Conservation (phyloP, 53 echinoderm and acorn worm genomes). For the Actinopyga echinites region DNA sequence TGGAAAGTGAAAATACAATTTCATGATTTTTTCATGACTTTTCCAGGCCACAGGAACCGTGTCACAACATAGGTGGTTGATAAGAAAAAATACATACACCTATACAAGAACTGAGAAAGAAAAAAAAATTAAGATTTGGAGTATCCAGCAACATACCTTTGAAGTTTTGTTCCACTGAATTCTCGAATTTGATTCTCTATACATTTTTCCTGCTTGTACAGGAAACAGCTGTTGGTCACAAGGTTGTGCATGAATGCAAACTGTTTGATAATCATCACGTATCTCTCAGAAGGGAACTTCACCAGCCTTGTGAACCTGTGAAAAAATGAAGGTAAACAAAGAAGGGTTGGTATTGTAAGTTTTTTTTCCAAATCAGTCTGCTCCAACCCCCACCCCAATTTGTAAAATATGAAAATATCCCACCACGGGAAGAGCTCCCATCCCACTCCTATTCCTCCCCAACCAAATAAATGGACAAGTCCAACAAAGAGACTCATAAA, state of each 20-base stretch:
- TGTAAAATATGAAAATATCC: too few species aligned
- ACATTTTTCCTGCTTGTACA: constrained; percentile 51
- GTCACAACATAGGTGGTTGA: too few species aligned
- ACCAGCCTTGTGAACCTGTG: constrained; percentile 70
- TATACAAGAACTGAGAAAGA: neutral
- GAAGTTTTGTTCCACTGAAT: constrained; percentile 49
- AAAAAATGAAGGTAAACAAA: neutral
- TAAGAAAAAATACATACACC: neutral
- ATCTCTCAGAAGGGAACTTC: constrained; percentile 56
- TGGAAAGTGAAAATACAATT: too few species aligned
- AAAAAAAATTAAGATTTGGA: neutral
- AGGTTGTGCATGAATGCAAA: constrained; percentile 82
- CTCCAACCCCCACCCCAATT: too few species aligned
- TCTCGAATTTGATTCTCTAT: constrained; percentile 73
- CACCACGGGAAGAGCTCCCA: too few species aligned
- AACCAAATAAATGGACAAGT: too few species aligned
- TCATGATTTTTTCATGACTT: too few species aligned
- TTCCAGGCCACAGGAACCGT: too few species aligned
- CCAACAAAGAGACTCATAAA: too few species aligned
- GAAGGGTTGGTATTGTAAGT: too few species aligned
- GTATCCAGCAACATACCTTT: constrained; percentile 45
- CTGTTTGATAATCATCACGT: constrained; percentile 73
- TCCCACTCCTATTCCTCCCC: too few species aligned
- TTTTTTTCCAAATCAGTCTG: too few species aligned
- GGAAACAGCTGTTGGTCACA: constrained; percentile 67